phyloP scores from a whole-genome alignment of 2,888 invertebrate genomes.

The Kuschelorhynchus macadamiae region DNA sequence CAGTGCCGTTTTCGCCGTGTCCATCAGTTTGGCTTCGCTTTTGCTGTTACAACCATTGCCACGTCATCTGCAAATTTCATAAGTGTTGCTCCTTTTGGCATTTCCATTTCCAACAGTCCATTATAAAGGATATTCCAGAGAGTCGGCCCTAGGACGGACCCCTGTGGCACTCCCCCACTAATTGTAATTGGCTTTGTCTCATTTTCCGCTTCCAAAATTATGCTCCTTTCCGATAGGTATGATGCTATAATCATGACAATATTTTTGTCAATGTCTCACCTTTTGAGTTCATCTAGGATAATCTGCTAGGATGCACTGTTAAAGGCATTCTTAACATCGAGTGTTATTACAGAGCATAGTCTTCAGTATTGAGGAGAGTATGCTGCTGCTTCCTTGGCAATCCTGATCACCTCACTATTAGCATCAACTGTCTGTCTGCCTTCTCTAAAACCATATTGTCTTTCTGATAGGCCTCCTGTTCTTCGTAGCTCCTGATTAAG shows the following conservation, averaged over 20 bases:
- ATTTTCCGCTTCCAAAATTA: too few relatives aligned
- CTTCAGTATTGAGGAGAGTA: conserved; percentile 12
- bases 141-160: not conserved
- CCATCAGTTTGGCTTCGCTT: too few relatives aligned
- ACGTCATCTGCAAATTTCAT: too few relatives aligned
- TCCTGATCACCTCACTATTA: conserved; percentile 23
- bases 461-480: conserved; percentile 31
- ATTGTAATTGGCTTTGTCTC: too few relatives aligned
- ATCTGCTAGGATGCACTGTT: not conserved
- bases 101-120: too few relatives aligned
- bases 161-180: not conserved
- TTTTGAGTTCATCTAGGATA: not conserved
- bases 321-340: not conserved
- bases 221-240: too few relatives aligned
- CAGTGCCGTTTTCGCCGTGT: not conserved
- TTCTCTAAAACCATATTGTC: conserved; percentile 37
- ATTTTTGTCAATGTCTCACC: not conserved
- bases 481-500: conserved; percentile 32
- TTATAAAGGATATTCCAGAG: too few relatives aligned
- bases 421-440: conserved; percentile 39
- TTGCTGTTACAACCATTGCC: too few relatives aligned
- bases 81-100: too few relatives aligned
- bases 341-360: conserved; percentile 8
- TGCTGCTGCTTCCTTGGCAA: conserved; percentile 29
- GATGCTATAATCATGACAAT: too few relatives aligned